phyloP scores from a whole-genome alignment of 1,140 invertebrate species.

The Drosophila mojavensis region DNA sequence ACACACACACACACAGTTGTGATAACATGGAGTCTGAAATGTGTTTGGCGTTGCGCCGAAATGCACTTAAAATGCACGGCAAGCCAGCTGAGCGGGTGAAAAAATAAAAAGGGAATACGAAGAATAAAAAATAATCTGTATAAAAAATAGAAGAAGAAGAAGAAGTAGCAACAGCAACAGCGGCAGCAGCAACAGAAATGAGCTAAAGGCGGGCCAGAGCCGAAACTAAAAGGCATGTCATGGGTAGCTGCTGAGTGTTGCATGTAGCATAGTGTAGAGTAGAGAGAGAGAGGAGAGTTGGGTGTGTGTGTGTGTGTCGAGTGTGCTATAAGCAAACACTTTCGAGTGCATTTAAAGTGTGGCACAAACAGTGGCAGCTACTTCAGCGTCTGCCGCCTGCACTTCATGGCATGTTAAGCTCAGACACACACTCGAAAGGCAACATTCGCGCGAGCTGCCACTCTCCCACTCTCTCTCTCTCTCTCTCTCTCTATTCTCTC shows the following conservation, averaged over 20 bases:
- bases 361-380: conserved; percentile 74
- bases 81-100: conserved; percentile 40
- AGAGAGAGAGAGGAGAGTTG: conserved; percentile 1
- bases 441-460: neutral
- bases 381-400: conserved; percentile 51
- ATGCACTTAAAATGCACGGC: conserved; percentile 73
- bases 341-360: conserved; percentile 79
- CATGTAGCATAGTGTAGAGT: conserved; percentile 20
- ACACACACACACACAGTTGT: conserved; percentile 34
- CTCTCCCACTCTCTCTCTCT: neutral
- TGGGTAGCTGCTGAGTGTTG: conserved; percentile 5
- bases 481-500: neutral
- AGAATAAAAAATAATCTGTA: conserved; percentile 19
- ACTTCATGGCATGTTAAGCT: conserved; percentile 59
- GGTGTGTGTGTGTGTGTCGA: conserved; percentile 37
- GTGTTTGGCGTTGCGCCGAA: conserved; percentile 50
- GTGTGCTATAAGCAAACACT: conserved; percentile 73
- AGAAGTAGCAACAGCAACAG: neutral
- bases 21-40: conserved; percentile 30
- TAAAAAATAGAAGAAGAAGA: conserved; percentile 13
- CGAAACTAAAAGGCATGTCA: conserved; percentile 55
- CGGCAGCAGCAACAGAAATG: conserved; percentile 31
- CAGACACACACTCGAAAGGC: conserved; percentile 69
- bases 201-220: conserved; percentile 37
- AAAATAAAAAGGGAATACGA: conserved; percentile 11